These are phyloP conservation scores for Urocyon cinereoargenteus DNA, from an alignment of 2,797 vertebrate species.

Conservation along the genomic window DNA sequence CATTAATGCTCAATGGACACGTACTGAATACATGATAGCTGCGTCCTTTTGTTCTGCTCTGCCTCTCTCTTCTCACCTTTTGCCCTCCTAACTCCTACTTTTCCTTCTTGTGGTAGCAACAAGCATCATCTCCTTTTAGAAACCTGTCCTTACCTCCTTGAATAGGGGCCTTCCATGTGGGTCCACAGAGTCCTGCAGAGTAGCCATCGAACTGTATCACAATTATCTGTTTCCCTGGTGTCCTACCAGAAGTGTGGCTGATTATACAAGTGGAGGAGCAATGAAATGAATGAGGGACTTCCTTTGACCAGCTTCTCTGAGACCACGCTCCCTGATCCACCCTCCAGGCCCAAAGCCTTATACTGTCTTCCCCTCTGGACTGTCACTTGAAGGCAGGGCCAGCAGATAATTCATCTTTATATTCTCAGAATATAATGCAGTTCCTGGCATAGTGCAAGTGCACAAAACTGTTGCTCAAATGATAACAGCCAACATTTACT, in stretches of 20 bases:
- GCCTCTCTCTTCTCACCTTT: not conserved
- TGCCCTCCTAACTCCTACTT: too few relatives aligned
- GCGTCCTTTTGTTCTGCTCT: not conserved
- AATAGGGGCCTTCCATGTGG: not conserved
- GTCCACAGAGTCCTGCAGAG: not conserved
- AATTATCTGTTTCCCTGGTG: not conserved
- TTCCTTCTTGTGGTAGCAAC: not conserved
- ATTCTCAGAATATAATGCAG: not conserved
- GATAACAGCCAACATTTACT: fast-evolving
- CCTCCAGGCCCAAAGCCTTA: not conserved
- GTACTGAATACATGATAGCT: not conserved
- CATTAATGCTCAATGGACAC: not conserved
- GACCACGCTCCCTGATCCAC: not conserved
- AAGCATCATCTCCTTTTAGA: not conserved
- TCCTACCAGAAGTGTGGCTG: fast-evolving
- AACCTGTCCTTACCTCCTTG: not conserved
- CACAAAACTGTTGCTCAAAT: not conserved
- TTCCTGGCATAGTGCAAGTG: too few relatives aligned
- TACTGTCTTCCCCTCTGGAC: not conserved
- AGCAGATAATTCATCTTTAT: not conserved
- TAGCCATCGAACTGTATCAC: not conserved
- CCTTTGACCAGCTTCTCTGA: not conserved
- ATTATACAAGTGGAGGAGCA: not conserved
- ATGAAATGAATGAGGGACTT: not conserved
- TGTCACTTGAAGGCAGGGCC: too few relatives aligned